Base-by-base conservation (phyloP, 2,113 vertebrate species). In the Pteruthius melanotis region DNA sequence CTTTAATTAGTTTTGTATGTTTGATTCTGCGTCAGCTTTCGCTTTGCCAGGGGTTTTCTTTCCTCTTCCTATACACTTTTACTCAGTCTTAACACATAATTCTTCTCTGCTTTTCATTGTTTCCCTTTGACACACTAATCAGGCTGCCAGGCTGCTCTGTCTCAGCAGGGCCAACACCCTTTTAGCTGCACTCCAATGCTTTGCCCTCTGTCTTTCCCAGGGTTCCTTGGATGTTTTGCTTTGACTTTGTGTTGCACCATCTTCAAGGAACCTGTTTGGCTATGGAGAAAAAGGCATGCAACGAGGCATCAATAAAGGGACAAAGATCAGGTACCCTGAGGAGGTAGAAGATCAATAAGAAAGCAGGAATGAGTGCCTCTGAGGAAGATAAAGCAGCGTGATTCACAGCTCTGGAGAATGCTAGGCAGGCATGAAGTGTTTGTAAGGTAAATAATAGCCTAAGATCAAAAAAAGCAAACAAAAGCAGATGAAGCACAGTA, bases 401-500 rank as follows among this genome's bases (percentile, higher is more conserved):
- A 83, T 66, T 87, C 90, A 81, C 71, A 81, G 72, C 83, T 93
- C 68, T 94, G 65, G 69, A 92, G 93, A 94, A 84, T 84, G 61
- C 69, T 27, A 83, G 77, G 54, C 65, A 87, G 88, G 40, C 76
- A 89, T 75, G 72, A 84, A 90, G 45, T 79, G 40, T 94, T 92
- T 93, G 76, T 68, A 69, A 90, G 72, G 72, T 95, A 96, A 96
- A 94, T 94, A 96, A 93, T 82, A 60, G 26, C 42, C 56, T 42
- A 60, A 77, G 88, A 92, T 94, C 42, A 93, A 77, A 93, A 94
- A 94, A 72, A 71, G 13, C 50, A 96, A 93, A 90, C 52, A 85
- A 91, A 93, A 90, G 27, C 33, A 57, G 69, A 84, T 75, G 56
- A 93, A 90, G 30, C 49, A 76, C 52, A 81, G 60, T 87, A 94